Evolutionary conservation across 2,888 invertebrate species (phyloP), one percentile per base, ranked within the genome.

Genomic region (Lochmaea crataegi): DNA sequence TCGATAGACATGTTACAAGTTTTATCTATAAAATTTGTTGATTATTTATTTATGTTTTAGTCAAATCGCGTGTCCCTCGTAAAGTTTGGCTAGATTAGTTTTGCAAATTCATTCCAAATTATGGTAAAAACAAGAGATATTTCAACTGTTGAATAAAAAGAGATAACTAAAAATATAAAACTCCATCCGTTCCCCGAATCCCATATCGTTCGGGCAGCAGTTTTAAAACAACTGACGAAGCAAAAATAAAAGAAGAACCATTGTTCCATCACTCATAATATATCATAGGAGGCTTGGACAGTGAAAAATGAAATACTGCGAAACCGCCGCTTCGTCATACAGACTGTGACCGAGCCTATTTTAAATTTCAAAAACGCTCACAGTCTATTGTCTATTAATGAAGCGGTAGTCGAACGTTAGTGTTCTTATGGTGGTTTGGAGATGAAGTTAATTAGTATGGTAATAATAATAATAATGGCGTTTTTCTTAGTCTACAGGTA

Each of bases 381-480:
- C 78, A 77, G 73, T 76, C 75, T 80, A 71, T 72, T 60, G 58
- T 26, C 32, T 6, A 26, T 61, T 57, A 68, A 65, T 70, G 67
- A 74, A 75, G 79, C 79, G 77, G 81, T 81, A 81, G 81, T 81
- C 80, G 79, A 80, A 79, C 79, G 80, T 79, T 73, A 69, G 69
- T 63, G 61, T 64, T 63, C 70, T 58, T 68, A 51, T 63, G 57
- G 67, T 72, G 72, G 61, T 73, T 70, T 61, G 57, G 42, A 68
- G 77, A 77, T 73, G 72, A 73, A 77, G 73, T 83, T 83, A 83
- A 84, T 84, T 84, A 84, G 83, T 85, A 85, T 85, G 85, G 82
- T 85, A 85, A 85, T 85, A 83, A 84, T 84, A 83, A 84, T 84
- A 85, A 85, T 85, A 83, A 84, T 84, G 83, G 80, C 80, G 83